Percentiles rank a stretch among this genome's conserved stretches.
These are phyloP conservation scores for Gadus chalcogrammus DNA, from an alignment of 2,113 vertebrate species.

Conservation along the genomic window DNA sequence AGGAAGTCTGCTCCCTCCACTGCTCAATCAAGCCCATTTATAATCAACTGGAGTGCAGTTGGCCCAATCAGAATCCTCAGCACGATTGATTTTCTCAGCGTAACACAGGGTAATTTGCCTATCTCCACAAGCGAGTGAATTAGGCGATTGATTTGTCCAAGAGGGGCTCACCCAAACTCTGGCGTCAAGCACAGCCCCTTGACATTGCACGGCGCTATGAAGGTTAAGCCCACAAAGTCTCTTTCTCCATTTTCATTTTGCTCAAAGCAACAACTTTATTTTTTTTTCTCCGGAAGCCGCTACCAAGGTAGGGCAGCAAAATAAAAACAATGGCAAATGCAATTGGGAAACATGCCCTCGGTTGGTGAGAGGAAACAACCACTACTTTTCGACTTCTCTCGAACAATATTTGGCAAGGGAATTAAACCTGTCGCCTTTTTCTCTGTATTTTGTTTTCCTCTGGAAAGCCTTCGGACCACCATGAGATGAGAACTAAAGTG, in stretches of 20 bases:
- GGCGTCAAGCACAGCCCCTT: conserved; percentile 35
- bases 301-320: background rate
- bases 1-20: conserved; percentile 11
- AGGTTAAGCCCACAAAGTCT: conserved; percentile 8
- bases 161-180: conserved; percentile 25
- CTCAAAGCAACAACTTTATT: background rate
- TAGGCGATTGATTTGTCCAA: conserved; percentile 59
- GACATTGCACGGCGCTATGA: conserved; percentile 34
- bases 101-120: conserved; percentile 60
- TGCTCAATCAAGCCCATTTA: conserved; percentile 54
- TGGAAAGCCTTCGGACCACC: conserved; percentile 28
- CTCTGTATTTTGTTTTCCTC: conserved; percentile 1
- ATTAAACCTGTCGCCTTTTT: conserved; percentile 14
- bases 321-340: background rate
- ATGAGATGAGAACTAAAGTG: conserved; percentile 37
- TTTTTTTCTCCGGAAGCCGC: background rate
- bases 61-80: conserved; percentile 65
- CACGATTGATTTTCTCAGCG: conserved; percentile 41
- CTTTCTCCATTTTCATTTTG: background rate
- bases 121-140: conserved; percentile 51
- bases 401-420: conserved; percentile 2
- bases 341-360: conserved; percentile 3
- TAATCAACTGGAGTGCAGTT: conserved; percentile 57
- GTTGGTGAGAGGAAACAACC: conserved; percentile 24
- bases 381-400: background rate